Evolutionary conservation across 2,113 vertebrate genomes (phyloP).

Genomic region (Seriola aureovittata): DNA sequence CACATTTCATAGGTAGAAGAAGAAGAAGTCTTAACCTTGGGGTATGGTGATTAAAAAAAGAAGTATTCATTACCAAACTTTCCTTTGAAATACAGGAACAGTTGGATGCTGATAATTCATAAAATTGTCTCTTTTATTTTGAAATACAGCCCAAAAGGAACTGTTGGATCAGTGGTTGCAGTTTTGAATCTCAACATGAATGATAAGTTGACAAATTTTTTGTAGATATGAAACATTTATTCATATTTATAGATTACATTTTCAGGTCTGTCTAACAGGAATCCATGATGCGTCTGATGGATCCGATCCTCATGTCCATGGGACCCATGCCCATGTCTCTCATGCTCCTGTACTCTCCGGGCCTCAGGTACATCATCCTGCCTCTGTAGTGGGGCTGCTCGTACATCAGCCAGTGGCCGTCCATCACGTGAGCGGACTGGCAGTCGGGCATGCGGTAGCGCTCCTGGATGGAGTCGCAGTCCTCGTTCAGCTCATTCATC

Average conservation of each 20-base stretch:
- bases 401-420: constrained; percentile 81
- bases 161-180: neutral
- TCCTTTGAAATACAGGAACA: neutral
- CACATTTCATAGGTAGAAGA: constrained; percentile 6
- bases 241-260: constrained; percentile 32
- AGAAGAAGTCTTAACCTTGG: too few relatives aligned
- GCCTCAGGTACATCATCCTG: constrained; percentile 74
- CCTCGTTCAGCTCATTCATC: constrained; percentile 80
- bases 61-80: too few relatives aligned
- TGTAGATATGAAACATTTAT: constrained; percentile 42
- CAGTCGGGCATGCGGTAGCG: constrained; percentile 79
- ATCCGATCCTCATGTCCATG: constrained; percentile 77
- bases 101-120: constrained; percentile 2
- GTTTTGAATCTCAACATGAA: neutral
- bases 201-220: constrained; percentile 10
- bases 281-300: constrained; percentile 78
- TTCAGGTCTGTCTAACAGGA: constrained; percentile 59
- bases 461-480: constrained; percentile 77
- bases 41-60: too few relatives aligned
- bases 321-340: constrained; percentile 64
- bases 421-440: constrained; percentile 78
- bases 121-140: neutral
- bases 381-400: constrained; percentile 75
- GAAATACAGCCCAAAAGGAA: neutral
- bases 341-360: constrained; percentile 75